These are phyloP conservation scores for Orgyia antiqua DNA, from an alignment of 2,888 invertebrate species.

Conservation along the genomic window DNA sequence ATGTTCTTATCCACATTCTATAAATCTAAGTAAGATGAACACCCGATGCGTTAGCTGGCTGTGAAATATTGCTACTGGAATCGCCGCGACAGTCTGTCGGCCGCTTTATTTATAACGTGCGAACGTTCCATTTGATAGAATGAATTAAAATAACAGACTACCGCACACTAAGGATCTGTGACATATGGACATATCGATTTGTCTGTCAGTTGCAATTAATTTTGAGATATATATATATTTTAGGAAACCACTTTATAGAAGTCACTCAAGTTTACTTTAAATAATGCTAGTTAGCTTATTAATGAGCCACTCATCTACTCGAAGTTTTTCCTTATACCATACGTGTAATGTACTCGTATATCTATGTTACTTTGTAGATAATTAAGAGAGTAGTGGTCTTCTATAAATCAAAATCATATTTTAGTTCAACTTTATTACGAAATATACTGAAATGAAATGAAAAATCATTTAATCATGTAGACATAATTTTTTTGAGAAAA, in stretches of 20 bases:
- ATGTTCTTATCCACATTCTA: no score
- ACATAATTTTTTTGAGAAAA: no score
- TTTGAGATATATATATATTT: constrained; percentile 28
- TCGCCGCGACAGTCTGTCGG: constrained; percentile 62
- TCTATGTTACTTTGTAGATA: constrained; percentile 12
- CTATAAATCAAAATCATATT: no score
- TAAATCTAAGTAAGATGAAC: constrained; percentile 28
- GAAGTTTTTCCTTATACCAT: constrained; percentile 16
- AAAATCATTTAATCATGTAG: no score
- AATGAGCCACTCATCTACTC: constrained; percentile 18
- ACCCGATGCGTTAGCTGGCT: constrained; percentile 51
- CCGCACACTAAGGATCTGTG: constrained; percentile 26
- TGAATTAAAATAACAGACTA: constrained; percentile 44
- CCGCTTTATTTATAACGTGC: constrained; percentile 67
- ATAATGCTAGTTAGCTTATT: constrained; percentile 22
- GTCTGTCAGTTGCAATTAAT: constrained; percentile 44
- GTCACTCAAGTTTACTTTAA: constrained; percentile 17
- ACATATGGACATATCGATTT: constrained; percentile 49
- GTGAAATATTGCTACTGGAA: constrained; percentile 69
- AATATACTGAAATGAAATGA: no score
- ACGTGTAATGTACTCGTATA: constrained; percentile 22
- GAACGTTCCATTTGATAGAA: constrained; percentile 55
- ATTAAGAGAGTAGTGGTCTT: constrained; percentile 19
- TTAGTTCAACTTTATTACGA: no score
- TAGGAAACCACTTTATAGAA: constrained; percentile 14